phyloP scores from a whole-genome alignment of 2,888 invertebrate species.

The Colostygia pectinataria region DNA sequence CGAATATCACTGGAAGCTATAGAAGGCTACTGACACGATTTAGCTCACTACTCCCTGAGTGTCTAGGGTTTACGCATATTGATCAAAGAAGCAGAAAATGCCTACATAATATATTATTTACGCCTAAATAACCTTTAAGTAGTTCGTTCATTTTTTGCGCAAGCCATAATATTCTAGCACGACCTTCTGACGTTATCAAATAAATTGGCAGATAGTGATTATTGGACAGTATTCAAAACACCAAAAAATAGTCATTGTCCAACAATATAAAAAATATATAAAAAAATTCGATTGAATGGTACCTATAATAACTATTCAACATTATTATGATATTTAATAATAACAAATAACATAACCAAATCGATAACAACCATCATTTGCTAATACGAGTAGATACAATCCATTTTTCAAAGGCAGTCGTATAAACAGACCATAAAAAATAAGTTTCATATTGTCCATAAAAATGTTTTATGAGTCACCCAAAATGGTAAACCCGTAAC shows the following conservation, averaged over 20 bases:
- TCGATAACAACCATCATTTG: slow-evolving; percentile 42
- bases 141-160: not conserved
- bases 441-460: slow-evolving; percentile 70
- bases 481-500: slow-evolving; percentile 45
- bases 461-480: slow-evolving; percentile 62
- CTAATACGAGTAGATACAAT: slow-evolving; percentile 51
- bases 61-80: slow-evolving; percentile 14
- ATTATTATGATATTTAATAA: too few species aligned
- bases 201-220: too few species aligned
- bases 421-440: slow-evolving; percentile 76
- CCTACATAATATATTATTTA: not conserved
- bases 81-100: slow-evolving; percentile 21
- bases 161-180: too few species aligned
- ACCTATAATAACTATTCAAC: too few species aligned
- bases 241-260: too few species aligned
- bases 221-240: too few species aligned
- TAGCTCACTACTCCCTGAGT: slow-evolving; percentile 12
- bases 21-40: slow-evolving; percentile 32
- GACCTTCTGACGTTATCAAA: too few species aligned
- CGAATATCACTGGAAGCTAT: slow-evolving; percentile 25
- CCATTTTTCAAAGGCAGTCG: slow-evolving; percentile 56
- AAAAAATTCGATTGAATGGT: too few species aligned
- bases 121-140: not conserved
- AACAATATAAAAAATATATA: too few species aligned
- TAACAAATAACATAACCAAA: slow-evolving; percentile 15